These are phyloP conservation scores for Plestiodon gilberti DNA, from an alignment of 2,113 vertebrate species.

Conservation along the genomic window DNA sequence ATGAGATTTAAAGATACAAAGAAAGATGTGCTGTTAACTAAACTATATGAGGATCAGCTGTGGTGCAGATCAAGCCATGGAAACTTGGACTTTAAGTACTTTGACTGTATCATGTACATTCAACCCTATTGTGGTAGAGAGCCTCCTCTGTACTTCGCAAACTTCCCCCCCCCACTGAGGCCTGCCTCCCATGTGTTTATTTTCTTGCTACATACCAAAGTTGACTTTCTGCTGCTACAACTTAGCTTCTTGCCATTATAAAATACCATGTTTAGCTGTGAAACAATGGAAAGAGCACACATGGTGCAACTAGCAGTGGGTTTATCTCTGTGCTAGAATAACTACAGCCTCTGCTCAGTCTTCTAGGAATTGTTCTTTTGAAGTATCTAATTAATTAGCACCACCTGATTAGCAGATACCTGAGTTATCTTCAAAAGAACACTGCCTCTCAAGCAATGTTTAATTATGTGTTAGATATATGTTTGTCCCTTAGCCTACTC, in stretches of 20 bases:
- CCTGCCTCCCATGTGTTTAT: fast-evolving
- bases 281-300: neutral
- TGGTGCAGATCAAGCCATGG: slow-evolving; percentile 12
- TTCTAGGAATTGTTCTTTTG: too few relatives aligned
- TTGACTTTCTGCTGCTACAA: neutral
- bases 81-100: neutral
- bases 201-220: neutral
- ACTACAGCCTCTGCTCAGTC: too few relatives aligned
- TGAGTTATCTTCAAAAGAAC: too few relatives aligned
- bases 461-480: too few relatives aligned
- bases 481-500: neutral
- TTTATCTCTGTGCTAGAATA: neutral
- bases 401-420: too few relatives aligned
- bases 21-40: slow-evolving; percentile 4
- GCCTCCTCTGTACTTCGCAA: slow-evolving; percentile 14
- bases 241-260: neutral
- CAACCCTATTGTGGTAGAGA: neutral
- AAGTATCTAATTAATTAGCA: too few relatives aligned
- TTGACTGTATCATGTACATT: neutral
- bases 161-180: neutral
- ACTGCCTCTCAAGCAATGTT: too few relatives aligned
- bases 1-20: neutral
- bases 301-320: neutral
- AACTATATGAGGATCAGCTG: neutral
- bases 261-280: neutral